A percentile compares a stretch with the other conserved stretches of the same genome.
Conservation (phyloP, 2,797 vertebrate genomes). For the Spinus pinus region DNA sequence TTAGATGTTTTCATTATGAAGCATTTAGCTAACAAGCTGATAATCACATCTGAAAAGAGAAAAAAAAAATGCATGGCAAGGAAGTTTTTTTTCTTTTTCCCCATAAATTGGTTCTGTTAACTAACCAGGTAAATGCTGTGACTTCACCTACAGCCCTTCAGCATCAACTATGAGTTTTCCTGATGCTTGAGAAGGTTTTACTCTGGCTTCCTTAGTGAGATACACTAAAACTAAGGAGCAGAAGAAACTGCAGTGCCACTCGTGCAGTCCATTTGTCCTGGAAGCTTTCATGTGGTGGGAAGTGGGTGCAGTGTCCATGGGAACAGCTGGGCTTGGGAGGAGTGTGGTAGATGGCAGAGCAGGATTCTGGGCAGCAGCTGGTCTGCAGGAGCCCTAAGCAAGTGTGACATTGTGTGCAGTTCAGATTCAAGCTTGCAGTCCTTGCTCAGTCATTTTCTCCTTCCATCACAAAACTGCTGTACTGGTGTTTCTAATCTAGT, state of each 20-base stretch:
- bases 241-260: neutral
- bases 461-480: neutral
- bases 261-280: neutral
- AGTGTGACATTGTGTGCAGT: neutral
- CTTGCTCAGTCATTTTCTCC: neutral
- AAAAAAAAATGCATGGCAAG: neutral
- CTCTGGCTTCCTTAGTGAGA: neutral
- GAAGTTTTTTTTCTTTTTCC: neutral
- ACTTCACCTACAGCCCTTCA: neutral
- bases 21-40: neutral
- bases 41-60: neutral
- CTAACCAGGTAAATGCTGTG: neutral
- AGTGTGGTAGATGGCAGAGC: neutral
- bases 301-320: neutral
- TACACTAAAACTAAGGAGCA: neutral
- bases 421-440: neutral
- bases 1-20: neutral
- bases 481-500: neutral
- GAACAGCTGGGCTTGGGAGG: neutral
- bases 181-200: neutral
- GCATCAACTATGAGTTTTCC: neutral
- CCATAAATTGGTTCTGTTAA: neutral
- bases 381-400: neutral
- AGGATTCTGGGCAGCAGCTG: neutral
- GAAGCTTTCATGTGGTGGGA: neutral